phyloP scores from a whole-genome alignment of 2,888 invertebrate genomes.

The Argynnis bischoffii region DNA sequence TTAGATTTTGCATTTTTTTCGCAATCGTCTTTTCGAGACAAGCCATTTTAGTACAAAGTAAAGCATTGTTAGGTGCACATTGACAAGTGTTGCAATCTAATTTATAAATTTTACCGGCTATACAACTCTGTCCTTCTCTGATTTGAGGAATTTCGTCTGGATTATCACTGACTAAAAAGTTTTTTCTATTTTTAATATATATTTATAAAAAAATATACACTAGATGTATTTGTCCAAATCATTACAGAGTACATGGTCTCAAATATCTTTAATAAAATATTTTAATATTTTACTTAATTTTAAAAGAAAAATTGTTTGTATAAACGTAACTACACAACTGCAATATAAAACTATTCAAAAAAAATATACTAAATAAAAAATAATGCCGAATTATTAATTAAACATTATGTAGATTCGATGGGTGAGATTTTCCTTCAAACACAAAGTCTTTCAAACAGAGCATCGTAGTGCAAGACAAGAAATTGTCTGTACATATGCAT shows the following conservation, averaged over 20 bases:
- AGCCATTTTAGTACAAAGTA: slow-evolving; percentile 67
- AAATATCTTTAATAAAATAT: too few species aligned
- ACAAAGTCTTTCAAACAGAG: slow-evolving; percentile 45
- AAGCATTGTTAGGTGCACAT: slow-evolving; percentile 48
- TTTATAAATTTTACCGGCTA: slow-evolving; percentile 52
- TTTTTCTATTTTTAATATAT: background rate
- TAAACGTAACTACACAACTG: background rate
- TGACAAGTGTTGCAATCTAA: slow-evolving; percentile 65
- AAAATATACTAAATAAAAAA: too few species aligned
- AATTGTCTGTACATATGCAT: slow-evolving; percentile 49
- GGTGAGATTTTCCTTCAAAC: background rate
- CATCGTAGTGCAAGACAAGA: slow-evolving; percentile 55
- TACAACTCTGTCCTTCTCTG: slow-evolving; percentile 53
- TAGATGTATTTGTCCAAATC: too few species aligned
- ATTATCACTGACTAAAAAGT: slow-evolving; percentile 26
- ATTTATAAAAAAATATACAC: background rate
- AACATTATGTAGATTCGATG: background rate
- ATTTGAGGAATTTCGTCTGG: slow-evolving; percentile 50
- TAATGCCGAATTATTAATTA: too few species aligned
- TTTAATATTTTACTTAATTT: too few species aligned
- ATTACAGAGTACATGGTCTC: too few species aligned
- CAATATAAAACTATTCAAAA: background rate
- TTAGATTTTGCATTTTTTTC: background rate
- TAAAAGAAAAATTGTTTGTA: background rate
- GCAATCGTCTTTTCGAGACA: slow-evolving; percentile 48